These are phyloP conservation scores for Chunga burmeisteri DNA, from an alignment of 2,113 vertebrate genomes.

Conservation along the genomic window DNA sequence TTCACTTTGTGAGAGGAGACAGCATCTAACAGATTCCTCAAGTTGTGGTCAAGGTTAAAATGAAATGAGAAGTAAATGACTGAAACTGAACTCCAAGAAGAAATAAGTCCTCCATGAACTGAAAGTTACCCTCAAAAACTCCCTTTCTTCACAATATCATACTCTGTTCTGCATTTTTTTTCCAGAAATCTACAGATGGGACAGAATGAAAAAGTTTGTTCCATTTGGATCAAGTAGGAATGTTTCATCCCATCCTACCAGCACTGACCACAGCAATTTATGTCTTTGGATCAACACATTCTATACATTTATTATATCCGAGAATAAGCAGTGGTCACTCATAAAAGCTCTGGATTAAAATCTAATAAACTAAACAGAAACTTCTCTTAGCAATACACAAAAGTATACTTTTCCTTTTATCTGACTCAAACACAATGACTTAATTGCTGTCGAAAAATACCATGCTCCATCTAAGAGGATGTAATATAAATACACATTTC, in stretches of 20 bases:
- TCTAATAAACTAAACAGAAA: background rate
- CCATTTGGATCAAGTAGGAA: background rate
- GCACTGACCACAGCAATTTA: background rate
- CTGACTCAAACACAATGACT: background rate
- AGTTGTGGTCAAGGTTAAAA: background rate
- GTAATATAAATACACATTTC: background rate
- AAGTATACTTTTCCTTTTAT: background rate
- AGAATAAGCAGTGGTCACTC: background rate
- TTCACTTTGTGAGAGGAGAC: background rate
- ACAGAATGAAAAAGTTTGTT: background rate
- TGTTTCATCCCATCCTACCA: background rate
- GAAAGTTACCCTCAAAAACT: background rate
- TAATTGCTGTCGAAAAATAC: background rate
- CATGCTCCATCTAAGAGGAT: background rate
- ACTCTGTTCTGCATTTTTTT: rapidly evolving
- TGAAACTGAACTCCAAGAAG: background rate
- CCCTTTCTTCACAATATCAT: background rate
- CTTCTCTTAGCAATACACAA: background rate
- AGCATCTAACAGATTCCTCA: background rate
- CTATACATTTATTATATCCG: background rate
- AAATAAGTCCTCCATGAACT: background rate
- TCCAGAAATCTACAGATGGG: background rate
- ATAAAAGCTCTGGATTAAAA: background rate
- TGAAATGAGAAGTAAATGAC: background rate
- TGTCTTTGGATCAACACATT: background rate